Percentiles rank a stretch among this genome's conserved stretches.
These are phyloP conservation scores for Sitta carolinensis DNA, from an alignment of 2,797 vertebrate species.

Conservation along the genomic window DNA sequence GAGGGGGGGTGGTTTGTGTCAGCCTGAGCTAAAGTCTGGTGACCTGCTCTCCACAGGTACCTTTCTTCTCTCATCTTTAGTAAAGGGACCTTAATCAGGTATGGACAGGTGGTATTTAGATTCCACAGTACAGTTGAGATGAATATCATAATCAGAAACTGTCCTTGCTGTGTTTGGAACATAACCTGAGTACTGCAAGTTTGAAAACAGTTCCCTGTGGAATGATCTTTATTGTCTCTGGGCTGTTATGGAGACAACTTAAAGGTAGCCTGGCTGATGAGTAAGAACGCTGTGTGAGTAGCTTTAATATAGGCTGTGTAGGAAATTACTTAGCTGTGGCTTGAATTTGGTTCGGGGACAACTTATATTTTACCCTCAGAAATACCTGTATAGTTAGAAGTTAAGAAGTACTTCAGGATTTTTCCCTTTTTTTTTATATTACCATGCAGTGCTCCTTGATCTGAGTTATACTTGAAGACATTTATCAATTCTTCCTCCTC, in stretches of 20 bases:
- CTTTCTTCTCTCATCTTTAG: not conserved
- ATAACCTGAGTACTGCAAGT: not conserved
- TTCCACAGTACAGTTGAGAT: not conserved
- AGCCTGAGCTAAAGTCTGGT: not conserved
- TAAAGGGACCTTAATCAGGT: not conserved
- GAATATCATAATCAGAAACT: not conserved
- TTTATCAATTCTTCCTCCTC: not conserved
- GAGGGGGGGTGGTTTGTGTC: not conserved
- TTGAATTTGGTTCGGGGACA: not conserved
- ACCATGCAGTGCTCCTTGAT: not conserved
- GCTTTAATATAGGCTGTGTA: not conserved
- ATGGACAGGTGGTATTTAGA: not conserved
- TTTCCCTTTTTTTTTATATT: not conserved
- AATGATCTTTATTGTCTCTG: not conserved
- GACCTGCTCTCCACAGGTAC: not conserved
- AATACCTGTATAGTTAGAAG: not conserved
- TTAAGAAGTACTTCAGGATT: not conserved
- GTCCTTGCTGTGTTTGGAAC: not conserved
- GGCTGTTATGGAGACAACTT: not conserved
- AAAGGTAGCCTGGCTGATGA: not conserved
- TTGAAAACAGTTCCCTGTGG: not conserved
- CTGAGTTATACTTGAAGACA: not conserved
- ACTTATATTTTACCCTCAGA: not conserved
- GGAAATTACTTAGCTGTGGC: not conserved
- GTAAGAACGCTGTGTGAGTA: not conserved